Evolutionary conservation across 2,113 vertebrate genomes (phyloP).

Genomic region (Boulengeromyrus knoepffleri): DNA sequence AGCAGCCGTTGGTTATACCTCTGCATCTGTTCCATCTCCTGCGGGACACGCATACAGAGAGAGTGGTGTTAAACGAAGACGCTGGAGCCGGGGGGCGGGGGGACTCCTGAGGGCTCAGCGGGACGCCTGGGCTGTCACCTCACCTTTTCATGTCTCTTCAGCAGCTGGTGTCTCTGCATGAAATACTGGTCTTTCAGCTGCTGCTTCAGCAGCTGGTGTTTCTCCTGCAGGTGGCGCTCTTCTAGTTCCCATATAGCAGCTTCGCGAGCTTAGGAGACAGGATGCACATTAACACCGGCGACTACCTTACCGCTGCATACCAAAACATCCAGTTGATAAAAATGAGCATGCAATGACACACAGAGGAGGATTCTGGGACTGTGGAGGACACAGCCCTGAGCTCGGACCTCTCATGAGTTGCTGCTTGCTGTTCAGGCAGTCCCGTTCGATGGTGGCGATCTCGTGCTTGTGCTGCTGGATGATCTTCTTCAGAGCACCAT

Average conservation of each 20-base stretch:
- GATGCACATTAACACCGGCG: background rate
- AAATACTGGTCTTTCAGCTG: constrained; percentile 98
- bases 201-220: constrained; percentile 94
- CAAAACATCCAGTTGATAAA: background rate
- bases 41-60: constrained; percentile 17
- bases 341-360: background rate
- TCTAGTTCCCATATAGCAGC: constrained; percentile 97
- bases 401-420: constrained; percentile 89
- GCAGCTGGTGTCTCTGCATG: constrained; percentile 94
- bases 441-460: constrained; percentile 87
- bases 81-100: background rate
- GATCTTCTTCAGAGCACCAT: constrained; percentile 91
- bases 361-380: background rate
- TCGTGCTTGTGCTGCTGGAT: constrained; percentile 97
- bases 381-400: background rate
- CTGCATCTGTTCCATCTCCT: constrained; percentile 99
- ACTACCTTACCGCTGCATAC: background rate
- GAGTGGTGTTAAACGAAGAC: background rate
- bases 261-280: constrained; percentile 71
- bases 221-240: constrained; percentile 95
- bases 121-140: constrained; percentile 18
- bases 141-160: constrained; percentile 97
- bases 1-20: constrained; percentile 90
- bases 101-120: background rate
- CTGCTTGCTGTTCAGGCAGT: constrained; percentile 94